phyloP scores from a whole-genome alignment of 2,888 invertebrate genomes.

The Clivina fossor region DNA sequence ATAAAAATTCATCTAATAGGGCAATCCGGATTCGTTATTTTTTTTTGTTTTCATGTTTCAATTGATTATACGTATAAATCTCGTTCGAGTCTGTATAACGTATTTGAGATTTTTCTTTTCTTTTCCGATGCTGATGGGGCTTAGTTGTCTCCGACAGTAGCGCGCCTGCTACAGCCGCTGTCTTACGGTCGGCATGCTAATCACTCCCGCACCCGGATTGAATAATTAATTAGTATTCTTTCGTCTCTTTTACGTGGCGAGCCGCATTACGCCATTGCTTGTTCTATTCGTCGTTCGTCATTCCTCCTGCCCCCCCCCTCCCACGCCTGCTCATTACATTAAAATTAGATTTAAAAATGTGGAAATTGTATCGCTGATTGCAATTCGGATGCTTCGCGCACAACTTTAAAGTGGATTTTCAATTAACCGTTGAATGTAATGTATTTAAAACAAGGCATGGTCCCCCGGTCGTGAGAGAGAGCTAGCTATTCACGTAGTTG shows the following conservation, averaged over 20 bases:
- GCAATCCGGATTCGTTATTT: no score
- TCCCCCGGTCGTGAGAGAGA: neutral
- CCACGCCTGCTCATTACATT: slow-evolving; percentile 50
- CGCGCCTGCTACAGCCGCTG: no score
- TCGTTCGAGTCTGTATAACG: no score
- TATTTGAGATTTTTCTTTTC: no score
- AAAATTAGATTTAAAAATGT: slow-evolving; percentile 56
- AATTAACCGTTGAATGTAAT: slow-evolving; percentile 52
- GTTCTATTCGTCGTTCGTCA: neutral
- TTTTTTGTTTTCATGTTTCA: no score
- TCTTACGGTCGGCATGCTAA: slow-evolving; percentile 57
- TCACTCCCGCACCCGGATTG: slow-evolving; percentile 60
- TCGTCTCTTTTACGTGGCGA: slow-evolving; percentile 49
- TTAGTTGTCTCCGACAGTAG: no score
- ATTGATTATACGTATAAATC: no score
- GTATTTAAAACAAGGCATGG: slow-evolving; percentile 36
- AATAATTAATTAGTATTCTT: slow-evolving; percentile 65
- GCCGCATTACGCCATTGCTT: neutral
- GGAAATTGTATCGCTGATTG: slow-evolving; percentile 57
- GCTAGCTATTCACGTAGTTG: no score
- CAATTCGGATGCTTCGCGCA: slow-evolving; percentile 47
- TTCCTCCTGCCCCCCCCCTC: slow-evolving; percentile 33
- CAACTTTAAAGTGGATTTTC: slow-evolving; percentile 55
- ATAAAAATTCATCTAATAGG: no score
- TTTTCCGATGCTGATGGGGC: no score